A percentile compares a stretch with the other conserved stretches of the same genome.
phyloP scores from a whole-genome alignment of 2,888 invertebrate genomes.

The Nemurella pictetii region DNA sequence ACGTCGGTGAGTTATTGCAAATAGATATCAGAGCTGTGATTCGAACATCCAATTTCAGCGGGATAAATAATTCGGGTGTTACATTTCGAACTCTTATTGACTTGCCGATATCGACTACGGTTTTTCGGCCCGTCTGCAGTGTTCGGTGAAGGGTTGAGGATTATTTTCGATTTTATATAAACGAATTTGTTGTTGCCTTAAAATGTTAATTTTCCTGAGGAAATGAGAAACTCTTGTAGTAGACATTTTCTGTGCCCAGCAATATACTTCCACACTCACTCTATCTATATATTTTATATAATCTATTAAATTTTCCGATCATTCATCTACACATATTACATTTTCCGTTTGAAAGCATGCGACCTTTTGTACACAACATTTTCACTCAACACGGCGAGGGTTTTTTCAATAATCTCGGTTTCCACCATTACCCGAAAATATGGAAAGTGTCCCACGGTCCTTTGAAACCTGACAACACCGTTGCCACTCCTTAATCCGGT shows the following conservation, averaged over 20 bases:
- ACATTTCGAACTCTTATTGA: not conserved
- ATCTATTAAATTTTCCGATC: not conserved
- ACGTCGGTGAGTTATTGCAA: slow-evolving; percentile 48
- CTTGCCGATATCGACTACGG: not conserved
- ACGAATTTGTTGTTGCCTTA: not conserved
- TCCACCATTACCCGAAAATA: not conserved
- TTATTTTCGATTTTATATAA: not conserved
- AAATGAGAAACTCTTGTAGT: too few relatives aligned
- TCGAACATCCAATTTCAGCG: slow-evolving; percentile 19
- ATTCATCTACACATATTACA: not conserved
- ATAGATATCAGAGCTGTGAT: slow-evolving; percentile 45
- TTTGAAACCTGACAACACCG: not conserved
- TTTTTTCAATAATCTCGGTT: not conserved
- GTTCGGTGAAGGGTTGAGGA: not conserved
- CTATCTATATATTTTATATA: not conserved
- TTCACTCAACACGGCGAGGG: too few relatives aligned
- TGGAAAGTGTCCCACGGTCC: not conserved
- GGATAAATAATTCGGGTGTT: not conserved
- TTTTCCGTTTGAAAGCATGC: not conserved
- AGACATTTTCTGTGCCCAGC: not conserved
- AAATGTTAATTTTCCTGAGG: not conserved
- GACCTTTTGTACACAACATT: not conserved
- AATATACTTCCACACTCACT: too few relatives aligned
- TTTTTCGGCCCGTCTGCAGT: not conserved
- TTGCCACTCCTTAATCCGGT: not conserved